These are phyloP conservation scores for Nephrotoma appendiculata DNA, from an alignment of 2,888 invertebrate genomes.

Conservation along the genomic window DNA sequence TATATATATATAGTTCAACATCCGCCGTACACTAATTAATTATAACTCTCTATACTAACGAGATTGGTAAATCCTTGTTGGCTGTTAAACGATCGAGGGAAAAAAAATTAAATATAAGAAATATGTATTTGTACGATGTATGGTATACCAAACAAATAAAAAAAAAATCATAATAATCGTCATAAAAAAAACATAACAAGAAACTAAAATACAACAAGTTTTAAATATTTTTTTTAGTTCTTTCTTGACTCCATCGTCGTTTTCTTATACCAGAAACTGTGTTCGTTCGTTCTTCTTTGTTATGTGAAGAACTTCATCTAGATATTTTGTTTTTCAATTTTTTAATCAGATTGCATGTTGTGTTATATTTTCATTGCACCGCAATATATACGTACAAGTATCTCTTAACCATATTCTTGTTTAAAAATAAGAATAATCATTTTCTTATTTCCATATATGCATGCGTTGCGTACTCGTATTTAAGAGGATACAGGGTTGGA, in stretches of 20 bases:
- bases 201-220: neutral
- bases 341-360: neutral
- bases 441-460: neutral
- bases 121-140: neutral
- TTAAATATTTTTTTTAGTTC: neutral
- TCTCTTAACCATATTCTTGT: neutral
- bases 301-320: neutral
- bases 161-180: neutral
- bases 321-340: neutral
- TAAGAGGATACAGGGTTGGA: neutral
- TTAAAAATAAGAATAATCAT: neutral
- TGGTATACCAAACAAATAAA: neutral
- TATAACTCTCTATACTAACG: neutral
- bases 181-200: neutral
- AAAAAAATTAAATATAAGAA: neutral
- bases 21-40: neutral
- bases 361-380: neutral
- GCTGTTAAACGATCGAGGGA: neutral
- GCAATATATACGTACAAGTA: neutral
- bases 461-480: neutral
- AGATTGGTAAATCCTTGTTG: neutral
- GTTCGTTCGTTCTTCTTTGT: neutral
- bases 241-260: neutral
- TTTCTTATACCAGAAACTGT: neutral
- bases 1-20: neutral